Conservation (phyloP, 2,888 invertebrate species). For the Horisme vitalbata region DNA sequence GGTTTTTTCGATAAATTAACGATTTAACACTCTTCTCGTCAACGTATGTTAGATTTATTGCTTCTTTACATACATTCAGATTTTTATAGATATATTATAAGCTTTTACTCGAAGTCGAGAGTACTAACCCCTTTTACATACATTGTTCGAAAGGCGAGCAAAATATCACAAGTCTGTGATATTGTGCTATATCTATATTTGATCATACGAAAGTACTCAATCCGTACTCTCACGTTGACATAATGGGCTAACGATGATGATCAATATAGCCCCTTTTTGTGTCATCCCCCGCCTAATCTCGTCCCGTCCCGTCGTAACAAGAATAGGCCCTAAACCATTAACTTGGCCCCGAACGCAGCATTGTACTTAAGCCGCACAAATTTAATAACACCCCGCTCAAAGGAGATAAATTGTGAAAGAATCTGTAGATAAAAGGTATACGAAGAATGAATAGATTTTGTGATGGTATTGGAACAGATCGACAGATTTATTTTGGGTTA, state of each 20-base stretch:
- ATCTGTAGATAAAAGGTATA: conserved; percentile 20
- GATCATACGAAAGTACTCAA: too few species aligned
- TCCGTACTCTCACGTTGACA: too few species aligned
- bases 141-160: too few species aligned
- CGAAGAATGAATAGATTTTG: conserved; percentile 14
- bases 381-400: conserved; percentile 29
- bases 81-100: too few species aligned
- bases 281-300: background rate
- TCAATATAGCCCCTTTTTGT: background rate
- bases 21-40: too few species aligned
- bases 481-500: conserved; percentile 7
- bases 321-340: conserved; percentile 18
- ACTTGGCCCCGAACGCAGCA: conserved; percentile 22
- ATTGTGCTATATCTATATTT: too few species aligned
- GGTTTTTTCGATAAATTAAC: background rate
- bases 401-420: conserved; percentile 29
- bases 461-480: conserved; percentile 3
- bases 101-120: too few species aligned
- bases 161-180: too few species aligned
- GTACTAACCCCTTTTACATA: too few species aligned
- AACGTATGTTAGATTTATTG: too few species aligned
- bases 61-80: too few species aligned
- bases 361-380: conserved; percentile 23
- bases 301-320: conserved; percentile 1
- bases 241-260: background rate